Evolutionary conservation across 2,113 vertebrate species (phyloP), one percentile per base, ranked within the genome.

Genomic region (Tyto alba): DNA sequence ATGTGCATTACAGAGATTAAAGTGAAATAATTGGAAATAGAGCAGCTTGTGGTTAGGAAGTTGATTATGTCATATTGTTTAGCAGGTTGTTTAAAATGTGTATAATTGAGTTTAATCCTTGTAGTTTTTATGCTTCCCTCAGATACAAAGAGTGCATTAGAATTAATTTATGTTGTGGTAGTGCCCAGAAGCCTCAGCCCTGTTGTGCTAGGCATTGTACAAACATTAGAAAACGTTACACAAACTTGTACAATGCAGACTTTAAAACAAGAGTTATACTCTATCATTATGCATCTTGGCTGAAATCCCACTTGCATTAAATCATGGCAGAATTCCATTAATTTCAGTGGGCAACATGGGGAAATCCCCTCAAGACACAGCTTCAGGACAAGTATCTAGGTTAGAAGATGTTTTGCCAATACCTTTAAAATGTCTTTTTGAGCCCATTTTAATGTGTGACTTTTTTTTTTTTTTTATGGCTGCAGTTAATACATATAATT

Each of bases 81-180:
- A 93, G 84, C 66, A 94, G 21, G 59, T 76, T 89, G 41, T 91
- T 96, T 95, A 91, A 93, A 95, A 96, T 80, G 57, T 90, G 13
- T 92, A 36, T 96, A 96, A 97, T 95, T 97, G 91, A 95, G 30
- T 74, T 93, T 95, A 97, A 94, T 96, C 93, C 71, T 69, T 23
- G 20, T 77, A 89, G 71, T 69, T 96, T 88, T 93, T 89, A 63
- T 94, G 67, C 91, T 96, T 95, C 71, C 32, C 25, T 88, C 32
- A 50, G 38, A 79, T 89, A 59, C 43, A 95, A 95, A 93, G 77
- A 63, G 74, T 88, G 47, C 67, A 91, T 96, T 95, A 85, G 63
- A 88, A 89, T 95, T 95, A 93, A 93, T 93, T 95, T 95, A 68
- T 89, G 63, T 95, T 96, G 92, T 91, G 87, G 89, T 94, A 83